These are phyloP conservation scores for Pristionchus entomophagus DNA, from an alignment of 2,888 invertebrate genomes.

Conservation along the genomic window DNA sequence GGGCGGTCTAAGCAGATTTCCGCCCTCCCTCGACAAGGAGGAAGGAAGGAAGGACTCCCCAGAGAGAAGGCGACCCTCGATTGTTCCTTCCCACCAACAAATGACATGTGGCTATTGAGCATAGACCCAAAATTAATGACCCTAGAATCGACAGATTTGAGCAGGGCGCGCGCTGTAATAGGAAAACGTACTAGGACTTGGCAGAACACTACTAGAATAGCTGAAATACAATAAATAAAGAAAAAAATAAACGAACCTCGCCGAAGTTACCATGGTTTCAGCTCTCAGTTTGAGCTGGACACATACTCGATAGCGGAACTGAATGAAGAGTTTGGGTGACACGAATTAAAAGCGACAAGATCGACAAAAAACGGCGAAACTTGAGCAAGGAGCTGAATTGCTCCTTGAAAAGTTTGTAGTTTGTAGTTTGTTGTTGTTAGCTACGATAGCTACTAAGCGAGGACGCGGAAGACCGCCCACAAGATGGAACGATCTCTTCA, in stretches of 20 bases:
- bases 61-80: slow-evolving; percentile 4
- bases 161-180: slow-evolving; percentile 1
- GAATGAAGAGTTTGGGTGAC: too few relatives aligned
- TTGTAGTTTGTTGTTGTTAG: neutral
- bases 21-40: slow-evolving; percentile 20
- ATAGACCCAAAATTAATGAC: slow-evolving; percentile 29
- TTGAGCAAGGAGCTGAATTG: neutral
- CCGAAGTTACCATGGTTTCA: slow-evolving; percentile 23
- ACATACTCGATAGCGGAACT: neutral
- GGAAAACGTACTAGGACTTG: neutral
- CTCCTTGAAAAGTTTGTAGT: neutral
- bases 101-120: slow-evolving; percentile 42
- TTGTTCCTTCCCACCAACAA: slow-evolving; percentile 35
- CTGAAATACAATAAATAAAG: neutral
- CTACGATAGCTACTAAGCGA: slow-evolving; percentile 6
- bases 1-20: slow-evolving; percentile 41
- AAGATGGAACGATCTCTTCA: too few relatives aligned
- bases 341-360: neutral
- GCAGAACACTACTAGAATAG: neutral
- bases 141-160: slow-evolving; percentile 34
- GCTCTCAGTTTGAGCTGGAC: neutral
- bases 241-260: slow-evolving; percentile 14
- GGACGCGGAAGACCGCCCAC: too few relatives aligned
- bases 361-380: neutral
- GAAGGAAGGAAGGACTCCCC: neutral